Conservation (phyloP, 2,113 vertebrate species). For the Proterorhinus semilunaris region DNA sequence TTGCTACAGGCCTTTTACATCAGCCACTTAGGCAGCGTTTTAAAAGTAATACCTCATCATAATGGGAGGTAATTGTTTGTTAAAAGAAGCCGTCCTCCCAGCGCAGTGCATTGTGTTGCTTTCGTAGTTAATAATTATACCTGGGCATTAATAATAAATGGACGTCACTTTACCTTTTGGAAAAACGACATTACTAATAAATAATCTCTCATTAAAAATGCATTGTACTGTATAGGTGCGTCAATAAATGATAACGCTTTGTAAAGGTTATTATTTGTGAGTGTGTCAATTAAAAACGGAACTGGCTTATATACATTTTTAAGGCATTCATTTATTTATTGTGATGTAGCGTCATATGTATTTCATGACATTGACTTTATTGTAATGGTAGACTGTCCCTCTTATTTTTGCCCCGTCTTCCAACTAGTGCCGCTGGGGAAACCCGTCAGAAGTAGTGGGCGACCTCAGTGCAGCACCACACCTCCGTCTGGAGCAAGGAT, state of each 20-base stretch:
- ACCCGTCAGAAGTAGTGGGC: too few relatives aligned
- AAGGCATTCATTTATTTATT: background rate
- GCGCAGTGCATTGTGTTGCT: background rate
- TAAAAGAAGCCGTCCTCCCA: background rate
- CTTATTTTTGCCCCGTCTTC: too few relatives aligned
- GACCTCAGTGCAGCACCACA: too few relatives aligned
- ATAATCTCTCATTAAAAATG: slow-evolving; percentile 7
- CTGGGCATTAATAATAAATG: background rate
- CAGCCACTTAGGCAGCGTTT: slow-evolving; percentile 39
- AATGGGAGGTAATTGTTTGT: slow-evolving; percentile 16
- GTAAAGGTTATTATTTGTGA: background rate
- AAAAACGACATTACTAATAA: background rate
- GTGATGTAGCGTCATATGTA: background rate
- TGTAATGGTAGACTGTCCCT: too few relatives aligned
- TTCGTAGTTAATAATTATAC: slow-evolving; percentile 6
- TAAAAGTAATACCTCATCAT: slow-evolving; percentile 35
- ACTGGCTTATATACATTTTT: too few relatives aligned
- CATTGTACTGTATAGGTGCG: background rate
- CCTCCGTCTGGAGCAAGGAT: too few relatives aligned
- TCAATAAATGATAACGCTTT: background rate
- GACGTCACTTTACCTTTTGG: background rate
- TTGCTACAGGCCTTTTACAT: slow-evolving; percentile 38
- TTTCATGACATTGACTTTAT: too few relatives aligned
- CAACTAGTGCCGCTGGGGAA: too few relatives aligned
- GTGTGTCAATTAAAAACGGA: background rate